Conservation (phyloP, 30 jellyfish, hydroid and myxozoan genomes). For the Nemopilema nomurai region DNA sequence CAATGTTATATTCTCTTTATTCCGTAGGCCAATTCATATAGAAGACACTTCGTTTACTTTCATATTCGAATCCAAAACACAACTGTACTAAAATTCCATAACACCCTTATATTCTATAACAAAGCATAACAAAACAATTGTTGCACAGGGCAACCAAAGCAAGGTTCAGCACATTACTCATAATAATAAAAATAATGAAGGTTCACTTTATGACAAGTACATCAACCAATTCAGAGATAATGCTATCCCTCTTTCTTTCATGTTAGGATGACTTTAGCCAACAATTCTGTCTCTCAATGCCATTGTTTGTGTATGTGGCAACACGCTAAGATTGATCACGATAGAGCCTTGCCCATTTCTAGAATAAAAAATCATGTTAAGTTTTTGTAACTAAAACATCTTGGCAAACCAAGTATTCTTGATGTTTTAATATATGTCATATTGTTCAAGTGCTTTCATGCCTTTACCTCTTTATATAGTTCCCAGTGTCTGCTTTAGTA, state of each 20-base stretch:
- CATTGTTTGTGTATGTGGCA: conserved; percentile 36
- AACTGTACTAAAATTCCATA: not conserved
- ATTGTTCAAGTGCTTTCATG: too few species aligned
- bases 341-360: conserved; percentile 36
- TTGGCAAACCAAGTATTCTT: too few species aligned
- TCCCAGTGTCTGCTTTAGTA: too few species aligned
- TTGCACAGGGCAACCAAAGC: not conserved
- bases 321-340: conserved; percentile 5
- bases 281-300: conserved; percentile 37
- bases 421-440: too few species aligned
- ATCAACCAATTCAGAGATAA: conserved; percentile 34
- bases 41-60: not conserved
- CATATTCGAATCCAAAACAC: too few species aligned
- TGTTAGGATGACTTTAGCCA: conserved; percentile 23
- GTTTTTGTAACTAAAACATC: too few species aligned
- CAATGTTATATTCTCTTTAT: not conserved
- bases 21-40: not conserved
- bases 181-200: too few species aligned
- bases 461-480: too few species aligned
- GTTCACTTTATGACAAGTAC: too few species aligned
- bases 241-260: conserved; percentile 25
- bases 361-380: too few species aligned
- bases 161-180: too few species aligned
- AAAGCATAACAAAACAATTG: not conserved
- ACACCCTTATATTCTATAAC: not conserved